Conservation (phyloP, 2,797 vertebrate species). For the Micromesistius poutassou region DNA sequence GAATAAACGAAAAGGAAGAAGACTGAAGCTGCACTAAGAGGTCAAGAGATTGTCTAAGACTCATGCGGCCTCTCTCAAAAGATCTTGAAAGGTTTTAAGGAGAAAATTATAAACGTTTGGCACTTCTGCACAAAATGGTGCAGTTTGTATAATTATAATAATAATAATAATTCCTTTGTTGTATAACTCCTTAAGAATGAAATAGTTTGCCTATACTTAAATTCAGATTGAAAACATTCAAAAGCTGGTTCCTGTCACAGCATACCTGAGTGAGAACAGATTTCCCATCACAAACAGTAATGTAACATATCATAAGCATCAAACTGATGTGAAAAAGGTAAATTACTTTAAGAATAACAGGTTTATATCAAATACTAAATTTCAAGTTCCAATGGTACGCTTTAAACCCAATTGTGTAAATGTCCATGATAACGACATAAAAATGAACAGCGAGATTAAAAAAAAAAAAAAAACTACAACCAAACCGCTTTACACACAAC, state of each 20-base stretch:
- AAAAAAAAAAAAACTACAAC: slow-evolving; percentile 79
- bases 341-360: slow-evolving; percentile 87
- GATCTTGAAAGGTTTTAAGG: slow-evolving; percentile 81
- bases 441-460: slow-evolving; percentile 73
- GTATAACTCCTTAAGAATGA: slow-evolving; percentile 72
- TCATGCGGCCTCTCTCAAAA: slow-evolving; percentile 85
- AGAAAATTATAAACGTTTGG: slow-evolving; percentile 89
- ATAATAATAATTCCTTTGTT: slow-evolving; percentile 59
- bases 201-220: slow-evolving; percentile 70
- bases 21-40: slow-evolving; percentile 79
- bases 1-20: slow-evolving; percentile 71
- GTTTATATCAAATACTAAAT: slow-evolving; percentile 82
- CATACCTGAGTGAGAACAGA: slow-evolving; percentile 99
- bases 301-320: slow-evolving; percentile 88
- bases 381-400: slow-evolving; percentile 91
- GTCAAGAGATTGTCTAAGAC: slow-evolving; percentile 95
- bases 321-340: slow-evolving; percentile 84
- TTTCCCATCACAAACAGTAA: slow-evolving; percentile 94
- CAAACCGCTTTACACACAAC: slow-evolving; percentile 91
- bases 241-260: slow-evolving; percentile 99
- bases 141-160: slow-evolving; percentile 61
- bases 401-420: slow-evolving; percentile 70
- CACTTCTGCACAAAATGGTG: slow-evolving; percentile 84
- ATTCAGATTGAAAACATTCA: slow-evolving; percentile 99
- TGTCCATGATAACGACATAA: slow-evolving; percentile 84